Conservation (phyloP, 2,797 vertebrate species). For the Gallinago stenura region DNA sequence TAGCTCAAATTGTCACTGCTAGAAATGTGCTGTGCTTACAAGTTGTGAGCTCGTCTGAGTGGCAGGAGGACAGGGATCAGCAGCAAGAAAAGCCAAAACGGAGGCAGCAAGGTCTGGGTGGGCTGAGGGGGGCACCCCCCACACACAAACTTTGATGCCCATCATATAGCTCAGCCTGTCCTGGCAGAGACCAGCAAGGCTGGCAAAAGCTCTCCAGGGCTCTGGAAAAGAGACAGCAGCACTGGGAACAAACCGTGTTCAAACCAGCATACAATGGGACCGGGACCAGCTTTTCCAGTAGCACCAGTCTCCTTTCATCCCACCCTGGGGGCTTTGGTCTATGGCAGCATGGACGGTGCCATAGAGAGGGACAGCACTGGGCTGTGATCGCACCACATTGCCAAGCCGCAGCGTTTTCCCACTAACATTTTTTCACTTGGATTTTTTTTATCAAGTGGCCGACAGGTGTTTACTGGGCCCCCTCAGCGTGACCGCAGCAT, state of each 20-base stretch:
- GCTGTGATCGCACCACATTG: not conserved
- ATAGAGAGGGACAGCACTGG: not conserved
- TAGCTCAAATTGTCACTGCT: not conserved
- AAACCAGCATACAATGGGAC: not conserved
- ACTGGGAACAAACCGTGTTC: not conserved
- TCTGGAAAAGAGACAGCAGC: not conserved
- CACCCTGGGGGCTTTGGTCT: not conserved
- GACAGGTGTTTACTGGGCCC: not conserved
- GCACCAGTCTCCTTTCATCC: not conserved
- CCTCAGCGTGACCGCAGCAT: not conserved
- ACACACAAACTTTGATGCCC: accelerated
- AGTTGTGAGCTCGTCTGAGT: not conserved
- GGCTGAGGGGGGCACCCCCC: accelerated
- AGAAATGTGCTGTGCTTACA: not conserved
- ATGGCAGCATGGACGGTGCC: too few relatives aligned
- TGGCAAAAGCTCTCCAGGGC: not conserved
- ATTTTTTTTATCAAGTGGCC: not conserved
- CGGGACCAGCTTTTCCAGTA: not conserved
- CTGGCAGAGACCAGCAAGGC: not conserved
- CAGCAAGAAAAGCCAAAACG: not conserved
- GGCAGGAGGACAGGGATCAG: not conserved
- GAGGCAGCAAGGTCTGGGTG: not conserved
- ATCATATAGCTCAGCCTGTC: not conserved
- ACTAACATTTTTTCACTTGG: not conserved
- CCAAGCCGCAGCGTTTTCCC: not conserved